Evolutionary conservation across 2,888 invertebrate species (phyloP).

Genomic region (Hyposoter dolosus): DNA sequence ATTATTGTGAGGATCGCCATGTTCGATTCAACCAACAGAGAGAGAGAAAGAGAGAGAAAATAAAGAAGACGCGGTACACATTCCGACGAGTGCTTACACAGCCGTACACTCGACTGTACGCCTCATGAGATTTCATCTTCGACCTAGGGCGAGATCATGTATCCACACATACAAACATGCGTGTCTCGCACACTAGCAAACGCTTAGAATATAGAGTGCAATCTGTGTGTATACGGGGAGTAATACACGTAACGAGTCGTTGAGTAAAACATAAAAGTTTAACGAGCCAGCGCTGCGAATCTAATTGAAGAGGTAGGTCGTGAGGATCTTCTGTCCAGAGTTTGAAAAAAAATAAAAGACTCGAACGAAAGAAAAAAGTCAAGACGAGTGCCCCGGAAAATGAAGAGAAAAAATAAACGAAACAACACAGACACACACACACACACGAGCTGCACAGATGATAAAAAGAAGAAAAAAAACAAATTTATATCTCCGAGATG

Average conservation of each 20-base stretch:
- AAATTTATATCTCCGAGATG: slow-evolving; percentile 31
- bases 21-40: slow-evolving; percentile 33
- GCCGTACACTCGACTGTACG: slow-evolving; percentile 50
- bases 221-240: slow-evolving; percentile 56
- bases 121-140: slow-evolving; percentile 76
- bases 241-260: slow-evolving; percentile 72
- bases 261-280: slow-evolving; percentile 80
- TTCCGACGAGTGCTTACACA: slow-evolving; percentile 41
- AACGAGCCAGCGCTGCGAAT: slow-evolving; percentile 79
- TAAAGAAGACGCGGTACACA: slow-evolving; percentile 58
- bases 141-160: slow-evolving; percentile 59
- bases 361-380: slow-evolving; percentile 29
- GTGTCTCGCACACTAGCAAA: slow-evolving; percentile 8
- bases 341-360: slow-evolving; percentile 57
- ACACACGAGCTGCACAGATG: slow-evolving; percentile 26
- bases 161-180: slow-evolving; percentile 19
- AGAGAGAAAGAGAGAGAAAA: slow-evolving; percentile 24
- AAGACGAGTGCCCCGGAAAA: slow-evolving; percentile 38
- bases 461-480: slow-evolving; percentile 38
- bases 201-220: slow-evolving; percentile 23
- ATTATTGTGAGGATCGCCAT: slow-evolving; percentile 52
- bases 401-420: slow-evolving; percentile 36
- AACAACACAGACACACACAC: neutral
- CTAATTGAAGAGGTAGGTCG: slow-evolving; percentile 79
- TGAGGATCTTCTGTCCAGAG: slow-evolving; percentile 63